phyloP scores from a whole-genome alignment of 2,888 invertebrate species.

The Cryptophagus acutangulus region DNA sequence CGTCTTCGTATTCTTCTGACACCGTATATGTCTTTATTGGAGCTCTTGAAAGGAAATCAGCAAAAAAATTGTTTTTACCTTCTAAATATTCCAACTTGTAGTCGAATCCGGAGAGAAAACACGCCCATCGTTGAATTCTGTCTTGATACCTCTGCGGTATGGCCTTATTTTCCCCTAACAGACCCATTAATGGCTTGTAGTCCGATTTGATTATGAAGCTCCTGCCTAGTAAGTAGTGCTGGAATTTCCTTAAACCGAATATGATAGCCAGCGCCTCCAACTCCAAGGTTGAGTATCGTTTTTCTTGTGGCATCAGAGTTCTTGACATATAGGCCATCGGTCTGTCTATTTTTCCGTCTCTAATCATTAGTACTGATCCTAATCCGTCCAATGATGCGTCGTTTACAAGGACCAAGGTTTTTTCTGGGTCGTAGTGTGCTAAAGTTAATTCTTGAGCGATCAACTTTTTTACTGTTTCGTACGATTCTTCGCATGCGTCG shows the following conservation, averaged over 20 bases:
- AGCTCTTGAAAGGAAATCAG: background rate
- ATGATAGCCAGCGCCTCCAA: conserved; percentile 16
- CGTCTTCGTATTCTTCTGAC: background rate
- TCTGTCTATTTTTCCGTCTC: conserved; percentile 18
- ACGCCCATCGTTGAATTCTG: conserved; percentile 9
- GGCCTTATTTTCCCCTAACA: conserved; percentile 15
- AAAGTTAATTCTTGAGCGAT: conserved; percentile 1
- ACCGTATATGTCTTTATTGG: background rate
- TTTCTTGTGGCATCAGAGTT: conserved; percentile 16
- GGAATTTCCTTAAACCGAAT: conserved; percentile 10
- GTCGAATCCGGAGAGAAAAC: background rate
- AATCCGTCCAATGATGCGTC: conserved; percentile 3
- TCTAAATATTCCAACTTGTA: background rate
- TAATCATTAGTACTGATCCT: conserved; percentile 11
- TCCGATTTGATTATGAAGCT: conserved; percentile 15
- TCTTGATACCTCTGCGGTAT: conserved; percentile 8
- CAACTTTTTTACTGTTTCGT: background rate
- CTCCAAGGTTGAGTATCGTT: conserved; percentile 16
- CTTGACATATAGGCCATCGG: conserved; percentile 19
- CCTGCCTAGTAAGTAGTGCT: conserved; percentile 9
- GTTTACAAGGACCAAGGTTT: background rate
- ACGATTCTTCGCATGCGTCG: conserved; percentile 9
- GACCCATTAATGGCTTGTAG: conserved; percentile 14
- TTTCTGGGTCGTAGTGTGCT: conserved; percentile 4
- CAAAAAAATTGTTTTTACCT: background rate